Evolutionary conservation across 2,113 vertebrate species (phyloP), one percentile per base, ranked within the genome.

Genomic region (Phrynosoma platyrhinos): DNA sequence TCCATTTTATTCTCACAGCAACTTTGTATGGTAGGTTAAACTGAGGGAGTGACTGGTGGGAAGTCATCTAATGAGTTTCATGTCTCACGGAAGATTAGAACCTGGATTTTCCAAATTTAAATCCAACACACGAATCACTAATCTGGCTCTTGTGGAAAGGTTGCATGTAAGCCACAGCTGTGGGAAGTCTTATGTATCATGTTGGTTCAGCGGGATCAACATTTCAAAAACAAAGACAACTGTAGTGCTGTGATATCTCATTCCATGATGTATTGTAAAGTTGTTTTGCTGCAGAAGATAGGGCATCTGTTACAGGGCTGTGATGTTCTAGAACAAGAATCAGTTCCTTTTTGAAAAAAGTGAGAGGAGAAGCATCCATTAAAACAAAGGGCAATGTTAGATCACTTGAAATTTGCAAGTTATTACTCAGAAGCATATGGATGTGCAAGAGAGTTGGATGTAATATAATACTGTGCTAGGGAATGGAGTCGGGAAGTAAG

Each of bases 271-370:
- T n/a, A 25, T 2, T 13, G 14, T 20, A 25, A 9, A 62, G 23
- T 21, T 80, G 9, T 72, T 80, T 81, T 40, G 12, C 71, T 79
- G 66, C 77, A 53, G 79, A 86, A 16, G 10, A 71, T 79, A 36
- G 23, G 32, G 2, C 23, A 20, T 42, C 30, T 52, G 25, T 86
- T 71, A 20, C 30, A 23, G 47, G 32, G 36, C 52, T 87, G 53
- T 62, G 25, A n/a, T 87, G 68, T 87, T 87, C 68, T 72, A 80
- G 85, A 87, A 87, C 53, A 21, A 32, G 53, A 21, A 3, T 52
- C 21, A n/a, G 52, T 55, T 72, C 69, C 20, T 13, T 21, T 36
- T 36, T 36, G 1, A 36, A 36, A 58, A 1, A 6, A 21, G 79
- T 21, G 55, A 23, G 32, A 27, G 18, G 30, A 36, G 8, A 12